Evolutionary conservation across 2,888 invertebrate species (phyloP).

Genomic region (Sinodicranocentrus sp.): DNA sequence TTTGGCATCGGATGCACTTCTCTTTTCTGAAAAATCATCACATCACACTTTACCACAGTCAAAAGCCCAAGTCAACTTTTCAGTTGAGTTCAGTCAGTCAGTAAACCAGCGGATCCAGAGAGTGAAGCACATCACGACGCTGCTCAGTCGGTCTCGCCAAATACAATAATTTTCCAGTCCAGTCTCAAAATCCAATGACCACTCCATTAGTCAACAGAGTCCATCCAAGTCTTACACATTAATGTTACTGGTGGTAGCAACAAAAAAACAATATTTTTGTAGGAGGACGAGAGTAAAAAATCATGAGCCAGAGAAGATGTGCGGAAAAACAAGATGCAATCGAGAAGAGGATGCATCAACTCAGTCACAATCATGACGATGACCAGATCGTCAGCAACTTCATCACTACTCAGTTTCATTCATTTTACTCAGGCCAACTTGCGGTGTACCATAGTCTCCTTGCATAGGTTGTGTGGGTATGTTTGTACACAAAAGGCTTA

Average conservation of each 20-base stretch:
- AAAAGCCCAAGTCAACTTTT: conserved; percentile 37
- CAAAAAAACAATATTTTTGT: conserved; percentile 7
- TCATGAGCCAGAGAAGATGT: conserved; percentile 23
- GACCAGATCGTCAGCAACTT: not conserved
- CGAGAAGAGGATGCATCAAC: conserved; percentile 14
- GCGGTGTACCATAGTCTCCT: too few relatives aligned
- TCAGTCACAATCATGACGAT: conserved; percentile 20
- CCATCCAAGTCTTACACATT: not conserved
- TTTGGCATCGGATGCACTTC: conserved; percentile 27
- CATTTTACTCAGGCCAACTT: not conserved
- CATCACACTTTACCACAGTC: conserved; percentile 32
- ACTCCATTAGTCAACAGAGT: not conserved
- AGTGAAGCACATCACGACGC: not conserved
- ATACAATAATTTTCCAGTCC: not conserved
- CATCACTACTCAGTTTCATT: not conserved
- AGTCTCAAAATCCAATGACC: conserved; percentile 8
- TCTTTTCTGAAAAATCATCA: conserved; percentile 34
- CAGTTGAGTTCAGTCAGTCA: conserved; percentile 62
- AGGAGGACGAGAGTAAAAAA: not conserved
- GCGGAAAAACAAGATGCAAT: conserved; percentile 36
- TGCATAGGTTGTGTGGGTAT: too few relatives aligned
- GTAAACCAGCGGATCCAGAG: conserved; percentile 49
- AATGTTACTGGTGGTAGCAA: not conserved
- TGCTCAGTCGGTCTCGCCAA: not conserved
- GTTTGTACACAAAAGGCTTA: too few relatives aligned